phyloP scores from a whole-genome alignment of 2,113 vertebrate species.

The Eleginops maclovinus region DNA sequence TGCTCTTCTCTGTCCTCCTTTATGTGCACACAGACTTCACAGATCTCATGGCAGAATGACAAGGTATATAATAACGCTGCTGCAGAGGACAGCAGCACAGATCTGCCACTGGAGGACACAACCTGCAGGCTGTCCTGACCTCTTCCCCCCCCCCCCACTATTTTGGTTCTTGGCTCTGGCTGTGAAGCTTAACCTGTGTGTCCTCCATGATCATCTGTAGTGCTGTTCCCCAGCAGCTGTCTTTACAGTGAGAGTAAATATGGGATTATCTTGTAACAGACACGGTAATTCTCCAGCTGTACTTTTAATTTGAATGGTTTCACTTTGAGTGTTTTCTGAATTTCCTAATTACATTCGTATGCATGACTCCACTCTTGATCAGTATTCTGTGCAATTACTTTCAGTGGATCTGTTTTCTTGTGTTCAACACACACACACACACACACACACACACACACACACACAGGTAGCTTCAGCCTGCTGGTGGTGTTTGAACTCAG shows the following conservation, averaged over 20 bases:
- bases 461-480: background rate
- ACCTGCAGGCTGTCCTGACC: constrained; percentile 38
- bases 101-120: constrained; percentile 33
- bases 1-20: constrained; percentile 65
- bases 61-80: constrained; percentile 53
- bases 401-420: constrained; percentile 8
- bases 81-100: constrained; percentile 46
- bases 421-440: background rate
- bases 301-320: constrained; percentile 15
- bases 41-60: constrained; percentile 55
- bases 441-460: background rate
- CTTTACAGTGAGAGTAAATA: constrained; percentile 7
- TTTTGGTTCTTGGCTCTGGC: constrained; percentile 31
- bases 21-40: constrained; percentile 52
- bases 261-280: background rate
- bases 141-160: background rate
- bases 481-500: background rate
- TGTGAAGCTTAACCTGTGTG: constrained; percentile 37
- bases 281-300: constrained; percentile 1
- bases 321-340: constrained; percentile 1
- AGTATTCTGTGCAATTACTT: constrained; percentile 18
- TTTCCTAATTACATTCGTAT: constrained; percentile 6
- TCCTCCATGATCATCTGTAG: constrained; percentile 17
- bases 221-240: constrained; percentile 15
- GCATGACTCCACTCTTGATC: constrained; percentile 5